A percentile compares a stretch with the other conserved stretches of the same genome.
Evolutionary conservation across 2,888 invertebrate genomes (phyloP).

Genomic region (Deroplatys truncata): DNA sequence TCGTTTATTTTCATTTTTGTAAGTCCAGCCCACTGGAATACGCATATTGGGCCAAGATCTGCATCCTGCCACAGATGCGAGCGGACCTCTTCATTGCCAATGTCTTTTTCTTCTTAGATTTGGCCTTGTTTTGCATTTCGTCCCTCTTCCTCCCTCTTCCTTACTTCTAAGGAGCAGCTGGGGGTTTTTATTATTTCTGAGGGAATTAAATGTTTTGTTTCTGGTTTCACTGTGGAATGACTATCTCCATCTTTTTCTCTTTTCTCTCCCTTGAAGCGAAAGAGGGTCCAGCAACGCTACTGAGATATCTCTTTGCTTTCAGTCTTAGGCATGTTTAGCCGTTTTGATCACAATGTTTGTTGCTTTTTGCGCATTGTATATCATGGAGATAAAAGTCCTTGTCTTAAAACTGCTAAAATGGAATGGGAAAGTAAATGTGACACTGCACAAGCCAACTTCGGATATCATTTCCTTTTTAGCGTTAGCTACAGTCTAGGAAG

Average conservation of each 20-base stretch:
- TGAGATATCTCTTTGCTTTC: neutral
- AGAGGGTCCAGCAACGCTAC: neutral
- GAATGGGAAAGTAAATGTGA: neutral
- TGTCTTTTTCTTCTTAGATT: neutral
- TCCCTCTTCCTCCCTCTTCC: neutral
- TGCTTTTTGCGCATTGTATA: neutral
- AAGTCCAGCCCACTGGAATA: neutral
- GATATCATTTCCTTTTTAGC: neutral
- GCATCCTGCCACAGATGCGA: neutral
- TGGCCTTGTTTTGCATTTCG: neutral
- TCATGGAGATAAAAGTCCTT: neutral
- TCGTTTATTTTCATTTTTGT: constrained; percentile 9
- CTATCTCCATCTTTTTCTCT: neutral
- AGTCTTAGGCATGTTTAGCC: neutral
- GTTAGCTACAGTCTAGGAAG: too few species aligned
- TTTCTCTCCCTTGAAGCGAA: neutral
- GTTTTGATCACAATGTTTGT: neutral
- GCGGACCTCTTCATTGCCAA: neutral
- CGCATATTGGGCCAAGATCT: neutral
- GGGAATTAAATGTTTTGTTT: constrained; percentile 10
- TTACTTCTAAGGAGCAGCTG: neutral
- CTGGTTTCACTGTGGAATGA: neutral
- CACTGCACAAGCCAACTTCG: neutral
- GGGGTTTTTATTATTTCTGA: neutral
- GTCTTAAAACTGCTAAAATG: neutral